These are phyloP conservation scores for Melanchra persicariae DNA, from an alignment of 2,888 invertebrate genomes.

Conservation along the genomic window DNA sequence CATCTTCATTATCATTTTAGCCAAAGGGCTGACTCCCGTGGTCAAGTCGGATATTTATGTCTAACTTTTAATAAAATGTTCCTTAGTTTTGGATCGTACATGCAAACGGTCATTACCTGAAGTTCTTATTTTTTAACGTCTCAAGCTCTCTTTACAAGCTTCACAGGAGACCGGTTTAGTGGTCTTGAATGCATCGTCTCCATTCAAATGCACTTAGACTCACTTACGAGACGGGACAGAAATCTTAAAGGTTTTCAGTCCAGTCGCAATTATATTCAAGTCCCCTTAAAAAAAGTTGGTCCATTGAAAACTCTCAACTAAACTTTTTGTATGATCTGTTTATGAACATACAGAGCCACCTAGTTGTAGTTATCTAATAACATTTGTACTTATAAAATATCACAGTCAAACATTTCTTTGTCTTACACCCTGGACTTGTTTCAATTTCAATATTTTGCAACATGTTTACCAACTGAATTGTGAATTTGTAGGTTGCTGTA, in stretches of 20 bases:
- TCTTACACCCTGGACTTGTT: slow-evolving; percentile 3
- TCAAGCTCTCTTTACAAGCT: neutral
- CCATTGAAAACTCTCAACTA: neutral
- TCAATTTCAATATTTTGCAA: slow-evolving; percentile 19
- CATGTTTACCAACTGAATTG: too few relatives aligned
- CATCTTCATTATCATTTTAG: too few relatives aligned
- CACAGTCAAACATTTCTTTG: neutral
- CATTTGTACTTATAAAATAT: slow-evolving; percentile 6
- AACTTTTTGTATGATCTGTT: neutral
- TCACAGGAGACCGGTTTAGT: neutral
- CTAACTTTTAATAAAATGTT: neutral
- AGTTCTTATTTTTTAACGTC: neutral
- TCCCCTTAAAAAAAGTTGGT: neutral
- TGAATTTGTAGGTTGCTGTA: too few relatives aligned
- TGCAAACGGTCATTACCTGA: slow-evolving; percentile 4
- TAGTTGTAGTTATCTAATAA: slow-evolving; percentile 1
- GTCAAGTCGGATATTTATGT: neutral
- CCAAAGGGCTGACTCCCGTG: too few relatives aligned
- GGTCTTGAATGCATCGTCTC: slow-evolving; percentile 16
- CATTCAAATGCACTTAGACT: neutral
- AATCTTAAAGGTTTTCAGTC: neutral
- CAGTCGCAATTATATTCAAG: neutral
- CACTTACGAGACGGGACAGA: too few relatives aligned
- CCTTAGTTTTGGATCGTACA: neutral
- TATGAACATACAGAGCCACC: neutral